phyloP scores from a whole-genome alignment of 2,888 invertebrate genomes.

The Pyrgus malvae region DNA sequence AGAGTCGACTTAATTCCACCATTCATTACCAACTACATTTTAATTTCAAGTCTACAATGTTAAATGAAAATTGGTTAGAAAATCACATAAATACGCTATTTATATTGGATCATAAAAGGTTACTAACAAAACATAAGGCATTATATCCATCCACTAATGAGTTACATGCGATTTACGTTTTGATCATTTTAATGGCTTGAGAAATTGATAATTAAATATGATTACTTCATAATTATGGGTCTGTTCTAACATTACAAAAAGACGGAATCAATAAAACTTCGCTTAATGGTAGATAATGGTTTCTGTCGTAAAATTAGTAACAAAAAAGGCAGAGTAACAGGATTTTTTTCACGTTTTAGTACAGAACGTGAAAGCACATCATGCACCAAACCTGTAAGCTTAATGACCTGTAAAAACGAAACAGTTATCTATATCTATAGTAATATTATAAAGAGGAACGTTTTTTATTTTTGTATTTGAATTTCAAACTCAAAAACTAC shows the following conservation, averaged over 20 bases:
- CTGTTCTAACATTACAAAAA: constrained; percentile 13
- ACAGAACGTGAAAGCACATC: too few species aligned
- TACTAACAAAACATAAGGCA: constrained; percentile 32
- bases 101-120: constrained; percentile 47
- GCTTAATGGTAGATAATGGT: background rate
- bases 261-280: background rate
- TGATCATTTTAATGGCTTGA: constrained; percentile 26
- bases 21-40: too few species aligned
- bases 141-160: constrained; percentile 40
- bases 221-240: constrained; percentile 21
- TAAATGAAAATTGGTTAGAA: constrained; percentile 38
- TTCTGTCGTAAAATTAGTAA: background rate
- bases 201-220: constrained; percentile 9
- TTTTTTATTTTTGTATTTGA: too few species aligned
- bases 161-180: constrained; percentile 40
- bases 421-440: too few species aligned
- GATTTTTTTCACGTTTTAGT: too few species aligned
- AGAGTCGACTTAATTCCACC: too few species aligned
- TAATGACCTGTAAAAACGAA: too few species aligned
- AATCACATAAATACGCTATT: constrained; percentile 51
- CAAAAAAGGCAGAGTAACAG: too few species aligned
- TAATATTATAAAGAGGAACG: too few species aligned
- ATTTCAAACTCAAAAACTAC: too few species aligned
- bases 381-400: too few species aligned
- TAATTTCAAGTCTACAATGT: too few species aligned